These are phyloP conservation scores for Eulemur albifrons DNA, from an alignment of 2,797 vertebrate genomes.

Conservation along the genomic window DNA sequence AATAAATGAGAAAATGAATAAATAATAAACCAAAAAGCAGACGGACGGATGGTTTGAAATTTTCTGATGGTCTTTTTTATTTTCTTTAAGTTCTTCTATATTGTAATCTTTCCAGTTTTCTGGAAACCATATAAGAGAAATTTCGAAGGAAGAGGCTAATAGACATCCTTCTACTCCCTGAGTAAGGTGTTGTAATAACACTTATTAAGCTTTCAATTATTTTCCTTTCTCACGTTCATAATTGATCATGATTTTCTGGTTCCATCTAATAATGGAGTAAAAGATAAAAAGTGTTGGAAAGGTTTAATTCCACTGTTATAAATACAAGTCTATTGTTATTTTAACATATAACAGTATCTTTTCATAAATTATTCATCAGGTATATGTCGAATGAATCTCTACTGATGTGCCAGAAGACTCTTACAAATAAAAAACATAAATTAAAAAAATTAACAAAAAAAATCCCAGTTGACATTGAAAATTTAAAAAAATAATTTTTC, in stretches of 20 bases:
- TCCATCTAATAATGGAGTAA: background rate
- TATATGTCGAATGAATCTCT: background rate
- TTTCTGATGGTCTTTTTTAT: background rate
- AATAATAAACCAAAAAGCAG: background rate
- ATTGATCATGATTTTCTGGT: background rate
- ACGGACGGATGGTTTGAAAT: background rate
- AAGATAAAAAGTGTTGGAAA: background rate
- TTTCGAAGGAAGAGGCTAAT: background rate
- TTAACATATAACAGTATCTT: background rate
- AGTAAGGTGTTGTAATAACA: background rate
- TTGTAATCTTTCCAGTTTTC: background rate
- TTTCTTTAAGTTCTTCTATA: background rate
- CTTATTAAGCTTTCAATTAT: background rate
- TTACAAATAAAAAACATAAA: background rate
- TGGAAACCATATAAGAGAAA: background rate
- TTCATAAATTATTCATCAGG: constrained; percentile 8
- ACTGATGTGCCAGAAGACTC: background rate
- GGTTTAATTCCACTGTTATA: background rate
- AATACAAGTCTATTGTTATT: background rate
- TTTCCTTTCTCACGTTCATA: background rate
- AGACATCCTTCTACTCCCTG: background rate
- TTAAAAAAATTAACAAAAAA: background rate
- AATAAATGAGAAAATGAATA: background rate
- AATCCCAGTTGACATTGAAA: background rate
- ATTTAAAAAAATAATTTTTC: background rate